phyloP scores from a whole-genome alignment of 2,888 invertebrate species.

The Amblyteles armatorius region DNA sequence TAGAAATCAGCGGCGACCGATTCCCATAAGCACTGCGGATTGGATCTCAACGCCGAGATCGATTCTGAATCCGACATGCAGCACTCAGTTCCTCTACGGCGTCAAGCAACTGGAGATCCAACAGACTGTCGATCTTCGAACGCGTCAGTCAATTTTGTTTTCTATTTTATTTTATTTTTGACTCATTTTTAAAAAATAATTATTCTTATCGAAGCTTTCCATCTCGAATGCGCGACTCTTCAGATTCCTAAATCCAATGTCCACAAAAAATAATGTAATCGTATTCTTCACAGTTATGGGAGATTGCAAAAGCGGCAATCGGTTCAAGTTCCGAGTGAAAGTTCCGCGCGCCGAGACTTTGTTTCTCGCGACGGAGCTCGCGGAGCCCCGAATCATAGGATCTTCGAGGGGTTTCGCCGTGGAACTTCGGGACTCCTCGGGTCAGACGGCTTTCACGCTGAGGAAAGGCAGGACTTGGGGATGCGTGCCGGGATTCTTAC shows the following conservation, averaged over 20 bases:
- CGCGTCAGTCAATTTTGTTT: constrained; percentile 55
- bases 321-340: constrained; percentile 88
- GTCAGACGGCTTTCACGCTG: constrained; percentile 92
- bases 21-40: constrained; percentile 87
- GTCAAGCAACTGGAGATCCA: constrained; percentile 90
- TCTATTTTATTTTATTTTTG: not conserved
- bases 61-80: constrained; percentile 88
- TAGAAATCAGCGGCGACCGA: constrained; percentile 84
- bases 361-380: constrained; percentile 90
- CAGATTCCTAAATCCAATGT: not conserved
- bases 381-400: constrained; percentile 90
- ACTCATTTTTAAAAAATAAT: not conserved
- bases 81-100: constrained; percentile 90
- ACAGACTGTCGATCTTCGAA: constrained; percentile 89
- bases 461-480: constrained; percentile 77
- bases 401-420: constrained; percentile 91
- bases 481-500: constrained; percentile 75
- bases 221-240: too few species aligned
- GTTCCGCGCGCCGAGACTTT: constrained; percentile 91
- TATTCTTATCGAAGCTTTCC: too few species aligned
- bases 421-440: constrained; percentile 92
- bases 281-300: constrained; percentile 85
- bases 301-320: constrained; percentile 89
- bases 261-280: not conserved
- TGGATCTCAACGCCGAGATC: constrained; percentile 87